A percentile compares a stretch with the other conserved stretches of the same genome.
Conservation (phyloP, 2,888 invertebrate genomes). For the Notocelia uddmanniana region DNA sequence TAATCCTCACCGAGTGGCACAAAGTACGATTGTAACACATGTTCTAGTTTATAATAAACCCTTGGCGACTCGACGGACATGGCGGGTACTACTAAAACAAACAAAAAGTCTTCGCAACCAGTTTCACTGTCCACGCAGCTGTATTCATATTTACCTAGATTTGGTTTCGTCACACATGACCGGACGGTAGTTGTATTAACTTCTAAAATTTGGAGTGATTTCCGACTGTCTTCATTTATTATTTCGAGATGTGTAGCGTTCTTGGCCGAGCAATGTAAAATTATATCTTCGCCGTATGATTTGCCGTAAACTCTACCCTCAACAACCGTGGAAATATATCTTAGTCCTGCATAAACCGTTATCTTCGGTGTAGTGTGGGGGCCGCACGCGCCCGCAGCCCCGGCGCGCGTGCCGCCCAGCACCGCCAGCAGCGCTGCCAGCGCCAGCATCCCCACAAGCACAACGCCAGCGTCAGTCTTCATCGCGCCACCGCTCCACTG, state of each 20-base stretch:
- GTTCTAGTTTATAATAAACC: not conserved
- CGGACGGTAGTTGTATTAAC: not conserved
- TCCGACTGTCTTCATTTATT: not conserved
- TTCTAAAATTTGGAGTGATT: not conserved
- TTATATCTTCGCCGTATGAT: slow-evolving; percentile 1
- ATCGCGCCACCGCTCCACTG: no score
- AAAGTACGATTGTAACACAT: not conserved
- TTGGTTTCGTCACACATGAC: not conserved
- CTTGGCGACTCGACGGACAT: not conserved
- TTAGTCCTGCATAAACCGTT: not conserved
- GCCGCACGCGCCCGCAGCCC: not conserved
- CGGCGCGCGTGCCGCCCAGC: not conserved
- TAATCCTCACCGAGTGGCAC: not conserved
- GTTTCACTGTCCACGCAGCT: not conserved
- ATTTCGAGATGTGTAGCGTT: not conserved
- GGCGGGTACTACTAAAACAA: not conserved
- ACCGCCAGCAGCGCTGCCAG: not conserved
- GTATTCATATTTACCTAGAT: not conserved
- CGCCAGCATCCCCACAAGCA: not conserved
- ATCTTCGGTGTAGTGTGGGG: not conserved
- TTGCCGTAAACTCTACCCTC: no score
- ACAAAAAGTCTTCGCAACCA: not conserved
- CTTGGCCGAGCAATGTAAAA: not conserved
- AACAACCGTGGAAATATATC: no score
- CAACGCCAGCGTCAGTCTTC: not conserved